phyloP scores from a whole-genome alignment of 2,797 vertebrate genomes.

The Lepidocolaptes lacrymiger region DNA sequence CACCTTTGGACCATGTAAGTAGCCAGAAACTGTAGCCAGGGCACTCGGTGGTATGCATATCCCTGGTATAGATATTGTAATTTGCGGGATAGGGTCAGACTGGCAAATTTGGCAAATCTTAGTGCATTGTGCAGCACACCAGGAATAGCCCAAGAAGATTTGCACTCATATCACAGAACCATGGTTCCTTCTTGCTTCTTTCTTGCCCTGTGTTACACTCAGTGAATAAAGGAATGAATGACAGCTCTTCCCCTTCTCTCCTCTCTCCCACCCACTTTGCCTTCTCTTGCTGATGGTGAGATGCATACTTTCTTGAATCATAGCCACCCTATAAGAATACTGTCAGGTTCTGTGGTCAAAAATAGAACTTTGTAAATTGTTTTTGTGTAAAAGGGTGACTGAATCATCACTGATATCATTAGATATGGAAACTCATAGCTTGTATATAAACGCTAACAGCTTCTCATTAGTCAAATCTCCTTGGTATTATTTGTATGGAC shows the following conservation, averaged over 20 bases:
- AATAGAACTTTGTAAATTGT: slow-evolving; percentile 34
- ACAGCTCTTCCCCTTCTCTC: slow-evolving; percentile 6
- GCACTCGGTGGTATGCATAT: neutral
- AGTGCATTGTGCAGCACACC: neutral
- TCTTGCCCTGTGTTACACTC: neutral
- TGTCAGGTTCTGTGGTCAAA: neutral
- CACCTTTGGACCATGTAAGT: neutral
- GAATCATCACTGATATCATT: slow-evolving; percentile 18
- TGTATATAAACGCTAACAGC: neutral
- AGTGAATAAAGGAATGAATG: neutral
- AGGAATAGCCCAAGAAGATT: neutral
- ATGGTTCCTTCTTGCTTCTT: neutral
- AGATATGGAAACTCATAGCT: neutral
- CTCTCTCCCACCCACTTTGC: slow-evolving; percentile 29
- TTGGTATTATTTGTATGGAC: neutral
- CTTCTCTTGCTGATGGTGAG: neutral
- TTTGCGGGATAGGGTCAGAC: neutral
- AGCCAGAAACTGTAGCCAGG: neutral
- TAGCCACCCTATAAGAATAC: neutral
- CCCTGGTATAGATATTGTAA: neutral
- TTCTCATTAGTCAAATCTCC: neutral
- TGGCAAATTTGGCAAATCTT: neutral
- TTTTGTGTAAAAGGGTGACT: slow-evolving; percentile 27
- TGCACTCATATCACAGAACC: neutral
- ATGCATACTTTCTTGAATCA: neutral